Evolutionary conservation across 1,140 invertebrate species (phyloP).

Genomic region (Drosophila baimaii): DNA sequence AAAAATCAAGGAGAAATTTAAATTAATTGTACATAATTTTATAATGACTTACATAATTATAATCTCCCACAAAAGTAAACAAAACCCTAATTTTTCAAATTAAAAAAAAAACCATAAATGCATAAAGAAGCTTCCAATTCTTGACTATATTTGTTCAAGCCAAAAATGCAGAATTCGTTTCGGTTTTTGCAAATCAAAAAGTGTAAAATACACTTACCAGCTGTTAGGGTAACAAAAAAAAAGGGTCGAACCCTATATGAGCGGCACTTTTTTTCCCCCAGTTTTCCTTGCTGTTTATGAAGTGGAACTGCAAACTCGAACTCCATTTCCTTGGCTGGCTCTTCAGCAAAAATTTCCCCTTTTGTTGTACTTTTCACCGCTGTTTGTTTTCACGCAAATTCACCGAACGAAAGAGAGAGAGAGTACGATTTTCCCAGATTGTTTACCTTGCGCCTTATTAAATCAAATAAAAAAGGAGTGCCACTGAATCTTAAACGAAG

Average conservation of each 20-base stretch:
- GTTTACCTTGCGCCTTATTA: slow-evolving; percentile 45
- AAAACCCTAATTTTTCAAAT: no score
- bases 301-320: slow-evolving; percentile 39
- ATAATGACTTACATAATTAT: no score
- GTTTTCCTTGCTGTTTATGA: slow-evolving; percentile 25
- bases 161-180: no score
- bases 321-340: slow-evolving; percentile 23
- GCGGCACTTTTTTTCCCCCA: no score
- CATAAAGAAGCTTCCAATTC: no score
- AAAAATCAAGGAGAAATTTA: no score
- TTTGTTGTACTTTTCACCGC: slow-evolving; percentile 8
- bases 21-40: no score
- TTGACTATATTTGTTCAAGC: no score
- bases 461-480: slow-evolving; percentile 46
- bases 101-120: no score
- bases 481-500: background rate
- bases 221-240: slow-evolving; percentile 2
- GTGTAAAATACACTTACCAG: background rate
- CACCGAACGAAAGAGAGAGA: background rate
- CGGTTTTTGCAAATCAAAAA: no score
- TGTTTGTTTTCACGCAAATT: slow-evolving; percentile 23
- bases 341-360: background rate
- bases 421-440: slow-evolving; percentile 16
- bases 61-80: no score
- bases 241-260: slow-evolving; percentile 21